Evolutionary conservation across 64 coral and sea anemone species (phyloP).

Genomic region (Trachythela sp.): DNA sequence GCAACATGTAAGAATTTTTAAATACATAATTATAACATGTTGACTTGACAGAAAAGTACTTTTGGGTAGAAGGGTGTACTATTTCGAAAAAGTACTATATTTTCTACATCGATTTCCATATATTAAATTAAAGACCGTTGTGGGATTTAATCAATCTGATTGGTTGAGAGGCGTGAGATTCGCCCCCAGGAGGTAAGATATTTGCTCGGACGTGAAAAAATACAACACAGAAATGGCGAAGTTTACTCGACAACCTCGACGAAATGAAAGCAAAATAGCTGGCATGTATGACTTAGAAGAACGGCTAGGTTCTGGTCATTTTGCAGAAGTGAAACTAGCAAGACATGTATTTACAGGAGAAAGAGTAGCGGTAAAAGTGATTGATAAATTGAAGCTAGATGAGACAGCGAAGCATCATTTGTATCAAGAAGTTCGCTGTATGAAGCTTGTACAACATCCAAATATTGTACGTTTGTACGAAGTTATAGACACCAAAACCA

Average conservation of each 20-base stretch:
- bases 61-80: too few species aligned
- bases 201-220: not conserved
- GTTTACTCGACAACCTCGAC: not conserved
- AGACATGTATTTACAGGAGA: conserved; percentile 96
- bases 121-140: not conserved
- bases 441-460: conserved; percentile 99
- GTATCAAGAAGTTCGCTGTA: conserved; percentile 93
- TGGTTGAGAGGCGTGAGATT: not conserved
- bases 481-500: conserved; percentile 97
- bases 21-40: not conserved
- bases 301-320: conserved; percentile 91
- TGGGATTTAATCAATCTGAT: not conserved
- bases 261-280: conserved; percentile 78
- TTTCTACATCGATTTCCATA: not conserved
- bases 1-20: not conserved
- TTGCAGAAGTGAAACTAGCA: conserved; percentile 94
- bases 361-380: conserved; percentile 96
- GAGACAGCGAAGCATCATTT: conserved; percentile 82
- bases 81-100: not conserved
- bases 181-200: not conserved
- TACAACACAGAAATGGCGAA: not conserved
- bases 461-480: conserved; percentile 97
- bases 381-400: conserved; percentile 96
- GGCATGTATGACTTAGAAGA: conserved; percentile 95
- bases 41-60: too few species aligned